Conservation (phyloP, 2,888 invertebrate species). For the Coelinius sp. region DNA sequence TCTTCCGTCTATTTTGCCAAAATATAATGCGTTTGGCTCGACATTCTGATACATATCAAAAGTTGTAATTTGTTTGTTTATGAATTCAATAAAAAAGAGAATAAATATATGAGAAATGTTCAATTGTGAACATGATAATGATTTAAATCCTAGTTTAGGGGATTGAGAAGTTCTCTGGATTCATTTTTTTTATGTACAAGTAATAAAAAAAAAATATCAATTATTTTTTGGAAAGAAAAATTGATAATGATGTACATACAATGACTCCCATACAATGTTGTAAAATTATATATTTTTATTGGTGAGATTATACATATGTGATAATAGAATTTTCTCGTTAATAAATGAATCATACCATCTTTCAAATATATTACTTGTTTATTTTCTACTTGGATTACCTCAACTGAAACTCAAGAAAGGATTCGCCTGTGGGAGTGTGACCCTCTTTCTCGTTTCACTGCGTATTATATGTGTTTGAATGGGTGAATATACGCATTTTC, state of each 20-base stretch:
- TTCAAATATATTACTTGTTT: not conserved
- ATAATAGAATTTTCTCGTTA: constrained; percentile 55
- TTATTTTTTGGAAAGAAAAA: not conserved
- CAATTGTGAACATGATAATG: not conserved
- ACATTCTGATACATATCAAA: constrained; percentile 14
- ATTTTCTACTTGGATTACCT: not conserved
- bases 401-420: not conserved
- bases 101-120: not conserved
- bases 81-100: not conserved
- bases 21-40: constrained; percentile 1
- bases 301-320: constrained; percentile 55
- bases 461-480: constrained; percentile 17
- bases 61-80: too few species aligned
- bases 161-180: not conserved
- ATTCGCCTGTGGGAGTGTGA: constrained; percentile 4
- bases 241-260: constrained; percentile 49
- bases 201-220: not conserved
- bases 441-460: not conserved
- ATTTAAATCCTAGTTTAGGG: not conserved
- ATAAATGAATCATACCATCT: constrained; percentile 17
- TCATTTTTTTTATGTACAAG: not conserved
- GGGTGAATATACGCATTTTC: constrained; percentile 20
- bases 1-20: constrained; percentile 1
- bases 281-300: constrained; percentile 55
- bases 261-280: constrained; percentile 49